These are phyloP conservation scores for Strigamia transsilvanica DNA, from an alignment of 2,888 invertebrate genomes.

Conservation along the genomic window DNA sequence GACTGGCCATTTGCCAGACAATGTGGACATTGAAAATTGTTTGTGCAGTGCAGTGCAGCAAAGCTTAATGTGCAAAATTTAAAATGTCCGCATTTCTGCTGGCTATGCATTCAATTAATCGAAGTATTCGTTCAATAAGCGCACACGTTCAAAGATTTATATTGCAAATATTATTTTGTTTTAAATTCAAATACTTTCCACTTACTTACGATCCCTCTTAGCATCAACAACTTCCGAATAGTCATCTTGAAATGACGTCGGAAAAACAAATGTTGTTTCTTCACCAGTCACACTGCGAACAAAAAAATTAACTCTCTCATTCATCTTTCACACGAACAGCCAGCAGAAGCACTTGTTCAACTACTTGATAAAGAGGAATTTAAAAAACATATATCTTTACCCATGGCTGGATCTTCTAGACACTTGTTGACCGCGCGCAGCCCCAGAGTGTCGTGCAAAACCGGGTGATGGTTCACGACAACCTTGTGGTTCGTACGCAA, in stretches of 20 bases:
- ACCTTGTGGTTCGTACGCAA: constrained; percentile 50
- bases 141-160: neutral
- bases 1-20: neutral
- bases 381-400: neutral
- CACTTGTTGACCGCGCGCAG: constrained; percentile 51
- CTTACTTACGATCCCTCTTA: constrained; percentile 50
- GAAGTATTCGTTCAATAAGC: constrained; percentile 1
- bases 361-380: neutral
- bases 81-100: too few species aligned
- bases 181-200: neutral
- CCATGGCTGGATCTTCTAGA: constrained; percentile 48
- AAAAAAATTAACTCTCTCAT: constrained; percentile 32
- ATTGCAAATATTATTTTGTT: neutral
- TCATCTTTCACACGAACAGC: constrained; percentile 11
- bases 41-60: neutral
- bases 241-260: constrained; percentile 52
- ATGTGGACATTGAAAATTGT: neutral
- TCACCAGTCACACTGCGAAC: constrained; percentile 41
- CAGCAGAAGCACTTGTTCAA: constrained; percentile 21
- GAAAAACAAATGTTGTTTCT: constrained; percentile 54
- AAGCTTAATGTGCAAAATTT: neutral
- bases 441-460: constrained; percentile 44
- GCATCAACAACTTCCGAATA: constrained; percentile 54
- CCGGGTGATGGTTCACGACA: constrained; percentile 40
- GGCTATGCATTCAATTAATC: neutral